Conservation (phyloP, 2,888 invertebrate species). For the Noctua janthe region DNA sequence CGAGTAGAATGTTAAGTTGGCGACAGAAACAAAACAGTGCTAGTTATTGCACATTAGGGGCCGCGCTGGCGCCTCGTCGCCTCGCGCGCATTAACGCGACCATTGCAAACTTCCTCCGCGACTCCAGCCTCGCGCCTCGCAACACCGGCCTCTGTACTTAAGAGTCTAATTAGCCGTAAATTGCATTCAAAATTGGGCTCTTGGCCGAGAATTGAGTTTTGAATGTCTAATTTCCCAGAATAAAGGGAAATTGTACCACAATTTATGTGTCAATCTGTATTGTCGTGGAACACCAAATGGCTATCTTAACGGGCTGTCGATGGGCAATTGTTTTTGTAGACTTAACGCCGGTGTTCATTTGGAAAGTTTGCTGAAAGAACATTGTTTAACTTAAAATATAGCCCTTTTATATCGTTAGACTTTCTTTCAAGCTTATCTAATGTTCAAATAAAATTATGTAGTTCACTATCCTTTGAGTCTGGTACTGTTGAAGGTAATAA, state of each 20-base stretch:
- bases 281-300: slow-evolving; percentile 72
- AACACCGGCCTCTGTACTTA: slow-evolving; percentile 81
- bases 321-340: slow-evolving; percentile 58
- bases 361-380: slow-evolving; percentile 33
- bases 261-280: slow-evolving; percentile 83
- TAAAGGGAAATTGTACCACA: slow-evolving; percentile 83
- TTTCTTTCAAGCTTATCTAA: slow-evolving; percentile 3
- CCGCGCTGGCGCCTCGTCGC: slow-evolving; percentile 63
- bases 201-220: slow-evolving; percentile 86
- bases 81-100: slow-evolving; percentile 76
- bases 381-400: slow-evolving; percentile 29
- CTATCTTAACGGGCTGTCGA: slow-evolving; percentile 62
- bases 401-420: neutral
- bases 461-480: neutral
- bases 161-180: slow-evolving; percentile 88
- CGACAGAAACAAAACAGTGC: slow-evolving; percentile 74
- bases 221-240: slow-evolving; percentile 87
- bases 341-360: slow-evolving; percentile 58
- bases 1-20: slow-evolving; percentile 65
- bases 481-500: neutral
- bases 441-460: neutral
- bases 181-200: slow-evolving; percentile 86
- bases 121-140: slow-evolving; percentile 68
- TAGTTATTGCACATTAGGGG: slow-evolving; percentile 78
- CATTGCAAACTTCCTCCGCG: slow-evolving; percentile 80